Evolutionary conservation across 64 coral and sea anemone species (phyloP).

Genomic region (Montipora cactus): DNA sequence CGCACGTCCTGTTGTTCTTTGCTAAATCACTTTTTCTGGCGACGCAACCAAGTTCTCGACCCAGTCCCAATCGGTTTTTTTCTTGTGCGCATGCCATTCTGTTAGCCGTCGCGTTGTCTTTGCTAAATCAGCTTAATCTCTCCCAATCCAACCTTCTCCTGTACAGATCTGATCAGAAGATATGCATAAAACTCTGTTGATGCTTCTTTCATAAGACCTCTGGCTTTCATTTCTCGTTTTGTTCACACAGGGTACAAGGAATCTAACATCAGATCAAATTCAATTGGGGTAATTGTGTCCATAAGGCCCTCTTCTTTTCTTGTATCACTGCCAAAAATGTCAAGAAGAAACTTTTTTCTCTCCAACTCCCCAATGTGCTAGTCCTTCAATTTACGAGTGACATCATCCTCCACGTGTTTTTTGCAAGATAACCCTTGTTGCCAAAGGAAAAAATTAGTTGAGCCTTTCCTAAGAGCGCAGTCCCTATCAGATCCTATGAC

Average conservation of each 20-base stretch:
- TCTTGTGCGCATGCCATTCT: too few species aligned
- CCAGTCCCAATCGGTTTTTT: too few species aligned
- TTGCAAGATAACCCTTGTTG: conserved; percentile 12
- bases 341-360: not conserved
- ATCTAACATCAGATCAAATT: conserved; percentile 9
- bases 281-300: not conserved
- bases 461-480: conserved; percentile 50
- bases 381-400: conserved; percentile 1
- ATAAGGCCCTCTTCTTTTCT: conserved; percentile 22
- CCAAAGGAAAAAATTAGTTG: not conserved
- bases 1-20: too few species aligned
- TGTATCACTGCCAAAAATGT: conserved; percentile 29
- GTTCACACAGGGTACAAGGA: not conserved
- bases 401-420: conserved; percentile 20
- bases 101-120: too few species aligned
- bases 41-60: too few species aligned
- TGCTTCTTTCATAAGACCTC: not conserved
- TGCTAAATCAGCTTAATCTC: too few species aligned
- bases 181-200: not conserved
- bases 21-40: too few species aligned
- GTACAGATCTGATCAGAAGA: not conserved
- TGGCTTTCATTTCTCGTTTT: conserved; percentile 19
- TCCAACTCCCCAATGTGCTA: not conserved
- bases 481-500: conserved; percentile 45
- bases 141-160: not conserved